phyloP scores from a whole-genome alignment of 2,797 vertebrate species.

The Octomys mimax region DNA sequence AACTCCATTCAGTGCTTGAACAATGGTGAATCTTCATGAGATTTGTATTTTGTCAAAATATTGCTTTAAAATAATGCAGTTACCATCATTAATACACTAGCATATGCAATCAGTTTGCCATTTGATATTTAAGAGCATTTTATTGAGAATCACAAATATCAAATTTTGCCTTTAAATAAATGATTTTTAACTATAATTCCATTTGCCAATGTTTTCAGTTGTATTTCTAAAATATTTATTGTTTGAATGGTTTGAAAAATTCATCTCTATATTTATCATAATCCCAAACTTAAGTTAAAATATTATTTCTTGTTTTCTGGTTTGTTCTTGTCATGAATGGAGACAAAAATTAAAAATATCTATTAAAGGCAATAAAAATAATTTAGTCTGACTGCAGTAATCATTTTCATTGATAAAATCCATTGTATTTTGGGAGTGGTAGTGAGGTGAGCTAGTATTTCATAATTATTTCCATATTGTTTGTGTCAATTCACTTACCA shows the following conservation, averaged over 20 bases:
- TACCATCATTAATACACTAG: neutral
- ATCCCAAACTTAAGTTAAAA: neutral
- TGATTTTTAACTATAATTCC: neutral
- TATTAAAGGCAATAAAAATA: neutral
- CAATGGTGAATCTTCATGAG: neutral
- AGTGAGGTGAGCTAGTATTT: neutral
- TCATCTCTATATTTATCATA: neutral
- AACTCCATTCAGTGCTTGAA: neutral
- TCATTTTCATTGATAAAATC: neutral
- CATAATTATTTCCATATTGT: neutral
- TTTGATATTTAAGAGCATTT: neutral
- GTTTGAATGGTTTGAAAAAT: neutral
- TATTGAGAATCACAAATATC: neutral
- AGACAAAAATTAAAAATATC: constrained; percentile 27
- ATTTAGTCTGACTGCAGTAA: neutral
- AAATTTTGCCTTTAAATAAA: neutral
- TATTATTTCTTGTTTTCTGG: neutral
- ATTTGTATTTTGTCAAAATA: neutral
- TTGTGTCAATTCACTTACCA: neutral
- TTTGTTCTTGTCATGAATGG: neutral
- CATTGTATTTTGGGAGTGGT: neutral
- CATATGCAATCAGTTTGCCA: neutral
- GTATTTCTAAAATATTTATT: neutral
- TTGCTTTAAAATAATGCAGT: neutral
- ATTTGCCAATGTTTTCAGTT: neutral